phyloP scores from a whole-genome alignment of 2,888 invertebrate genomes.

The Caenorhabditis macrosperma region DNA sequence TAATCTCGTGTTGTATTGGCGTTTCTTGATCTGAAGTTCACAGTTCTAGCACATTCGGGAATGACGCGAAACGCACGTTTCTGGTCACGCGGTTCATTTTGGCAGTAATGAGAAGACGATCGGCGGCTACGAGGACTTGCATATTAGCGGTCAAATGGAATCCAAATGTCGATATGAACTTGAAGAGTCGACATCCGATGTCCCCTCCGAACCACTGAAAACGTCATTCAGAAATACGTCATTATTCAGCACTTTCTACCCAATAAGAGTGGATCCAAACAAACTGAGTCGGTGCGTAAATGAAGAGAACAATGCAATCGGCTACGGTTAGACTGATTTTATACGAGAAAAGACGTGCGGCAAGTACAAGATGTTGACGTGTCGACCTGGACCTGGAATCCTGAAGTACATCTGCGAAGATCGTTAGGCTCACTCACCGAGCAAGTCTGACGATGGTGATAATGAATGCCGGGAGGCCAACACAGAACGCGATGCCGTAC shows the following conservation, averaged over 20 bases:
- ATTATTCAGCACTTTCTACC: slow-evolving; percentile 37
- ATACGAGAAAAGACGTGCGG: slow-evolving; percentile 67
- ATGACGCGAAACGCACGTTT: slow-evolving; percentile 50
- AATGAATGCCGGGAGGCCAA: slow-evolving; percentile 63
- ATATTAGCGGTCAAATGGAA: slow-evolving; percentile 73
- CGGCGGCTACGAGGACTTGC: slow-evolving; percentile 72
- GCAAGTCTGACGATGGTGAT: slow-evolving; percentile 59
- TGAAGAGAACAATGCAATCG: slow-evolving; percentile 68
- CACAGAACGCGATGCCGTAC: slow-evolving; percentile 64
- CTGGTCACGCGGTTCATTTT: slow-evolving; percentile 63
- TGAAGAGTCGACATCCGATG: slow-evolving; percentile 64
- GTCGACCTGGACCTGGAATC: slow-evolving; percentile 48
- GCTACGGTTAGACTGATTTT: slow-evolving; percentile 69
- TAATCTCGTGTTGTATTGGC: slow-evolving; percentile 62
- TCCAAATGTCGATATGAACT: slow-evolving; percentile 70
- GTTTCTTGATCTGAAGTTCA: slow-evolving; percentile 47
- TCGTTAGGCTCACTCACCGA: no score
- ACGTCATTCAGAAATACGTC: neutral
- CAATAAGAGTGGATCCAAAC: slow-evolving; percentile 69
- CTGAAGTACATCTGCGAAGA: neutral
- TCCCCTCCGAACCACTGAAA: slow-evolving; percentile 72
- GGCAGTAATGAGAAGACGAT: slow-evolving; percentile 68
- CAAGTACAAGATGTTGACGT: slow-evolving; percentile 61
- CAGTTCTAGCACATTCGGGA: neutral
- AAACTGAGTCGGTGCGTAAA: slow-evolving; percentile 72